These are phyloP conservation scores for Rhopilema esculentum DNA, from an alignment of 30 jellyfish, hydroid and myxozoan genomes.

Conservation along the genomic window DNA sequence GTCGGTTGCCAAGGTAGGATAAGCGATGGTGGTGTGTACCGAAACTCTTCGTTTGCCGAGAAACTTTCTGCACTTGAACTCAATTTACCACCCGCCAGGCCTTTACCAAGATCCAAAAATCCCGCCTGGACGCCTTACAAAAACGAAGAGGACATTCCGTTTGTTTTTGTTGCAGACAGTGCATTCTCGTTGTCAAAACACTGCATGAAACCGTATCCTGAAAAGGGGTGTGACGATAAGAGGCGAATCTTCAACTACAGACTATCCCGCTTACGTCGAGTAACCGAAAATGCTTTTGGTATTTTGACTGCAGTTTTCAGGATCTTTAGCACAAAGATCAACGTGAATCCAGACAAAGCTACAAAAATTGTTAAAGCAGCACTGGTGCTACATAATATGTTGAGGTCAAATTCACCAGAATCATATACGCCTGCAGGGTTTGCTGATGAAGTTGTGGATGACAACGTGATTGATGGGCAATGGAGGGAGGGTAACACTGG, in stretches of 20 bases:
- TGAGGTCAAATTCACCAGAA: slow-evolving; percentile 15
- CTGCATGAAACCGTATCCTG: slow-evolving; percentile 62
- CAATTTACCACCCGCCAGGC: slow-evolving; percentile 32
- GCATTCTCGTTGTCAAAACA: slow-evolving; percentile 37
- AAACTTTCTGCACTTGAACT: neutral
- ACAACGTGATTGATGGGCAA: neutral
- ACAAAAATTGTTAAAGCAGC: neutral
- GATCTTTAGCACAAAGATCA: too few relatives aligned
- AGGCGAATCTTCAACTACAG: slow-evolving; percentile 2
- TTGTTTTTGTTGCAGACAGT: slow-evolving; percentile 53
- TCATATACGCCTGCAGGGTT: slow-evolving; percentile 16
- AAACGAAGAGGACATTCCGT: slow-evolving; percentile 16
- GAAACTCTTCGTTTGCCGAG: slow-evolving; percentile 2
- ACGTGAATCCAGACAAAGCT: too few relatives aligned
- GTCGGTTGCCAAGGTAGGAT: slow-evolving; percentile 79
- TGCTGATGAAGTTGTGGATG: slow-evolving; percentile 13
- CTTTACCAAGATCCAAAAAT: slow-evolving; percentile 8
- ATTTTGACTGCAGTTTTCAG: too few relatives aligned
- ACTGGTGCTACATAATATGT: slow-evolving; percentile 27
- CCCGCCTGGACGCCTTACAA: slow-evolving; percentile 25
- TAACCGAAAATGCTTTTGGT: too few relatives aligned
- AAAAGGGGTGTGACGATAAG: slow-evolving; percentile 4
- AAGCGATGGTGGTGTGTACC: slow-evolving; percentile 70
- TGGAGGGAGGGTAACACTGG: too few relatives aligned
- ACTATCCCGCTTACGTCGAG: too few relatives aligned